Evolutionary conservation across 1,140 invertebrate species (phyloP), one percentile per base, ranked within the genome.

Genomic region (Sitophilus oryzae): DNA sequence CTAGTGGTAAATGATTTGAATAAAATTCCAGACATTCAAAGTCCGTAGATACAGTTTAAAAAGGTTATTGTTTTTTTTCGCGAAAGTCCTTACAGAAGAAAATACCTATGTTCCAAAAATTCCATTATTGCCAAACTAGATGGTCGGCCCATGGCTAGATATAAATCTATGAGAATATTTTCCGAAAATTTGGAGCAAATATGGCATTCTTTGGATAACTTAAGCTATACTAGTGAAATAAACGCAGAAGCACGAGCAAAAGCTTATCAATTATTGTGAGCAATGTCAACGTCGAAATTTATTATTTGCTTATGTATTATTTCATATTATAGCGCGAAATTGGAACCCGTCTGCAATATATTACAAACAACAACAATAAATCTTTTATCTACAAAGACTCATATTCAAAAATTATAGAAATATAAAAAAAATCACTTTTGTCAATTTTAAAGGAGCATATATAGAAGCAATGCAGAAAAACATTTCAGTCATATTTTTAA

Each of bases 1-100:
- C 46, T 68, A 47, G 59, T 65, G 10, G 47, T 66, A 8, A 66
- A 68, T 50, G 45, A 56, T 38, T 20, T 50, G 2, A 56, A 50
- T 50, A 25, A 43, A 36, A 37, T 52, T 11, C 37, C 19, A 16
- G 49, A 42, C 25, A 30, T 52, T 23, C 52, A 52, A 23, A n/a
- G n/a, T n/a, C 56, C 51, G 25, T 34, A 34, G 8, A 37, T 56
- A 10, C 34, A 15, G 3, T 49, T 40, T 18, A 22, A 47, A 20
- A 62, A 62, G 47, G 34, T 52, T 14, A 59, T 38, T 11, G 60
- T 56, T 52, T 59, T 61, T 48, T 59, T 56, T 34, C 41, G 48
- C 18, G 48, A 51, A 10, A 51, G 36, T 30, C 36, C 48, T 36
- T 49, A 43, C 10, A 19, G 56, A 49, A 34, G 46, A 50, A 58